Percentiles rank a stretch among this genome's conserved stretches.
These are phyloP conservation scores for Rhopalosiphum nymphaeae DNA, from an alignment of 2,888 invertebrate species.

Conservation along the genomic window DNA sequence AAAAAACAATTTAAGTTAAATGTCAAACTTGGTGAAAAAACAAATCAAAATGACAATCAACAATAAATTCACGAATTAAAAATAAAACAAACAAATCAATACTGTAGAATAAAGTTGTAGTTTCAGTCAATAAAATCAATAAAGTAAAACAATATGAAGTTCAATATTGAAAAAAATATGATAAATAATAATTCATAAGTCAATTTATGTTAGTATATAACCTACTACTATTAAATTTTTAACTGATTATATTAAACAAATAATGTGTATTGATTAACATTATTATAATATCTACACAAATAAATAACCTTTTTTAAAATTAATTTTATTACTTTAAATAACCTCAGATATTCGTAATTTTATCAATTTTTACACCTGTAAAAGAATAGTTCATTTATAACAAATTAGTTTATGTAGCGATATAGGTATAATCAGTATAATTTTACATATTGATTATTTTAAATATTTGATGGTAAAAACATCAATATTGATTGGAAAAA, in stretches of 20 bases:
- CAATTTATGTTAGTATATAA: background rate
- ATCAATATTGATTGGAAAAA: background rate
- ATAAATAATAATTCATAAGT: background rate
- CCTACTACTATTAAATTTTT: background rate
- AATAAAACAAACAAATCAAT: background rate
- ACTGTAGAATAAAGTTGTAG: background rate
- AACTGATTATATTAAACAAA: conserved; percentile 13
- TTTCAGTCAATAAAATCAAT: background rate
- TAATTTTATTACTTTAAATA: background rate
- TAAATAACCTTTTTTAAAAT: background rate
- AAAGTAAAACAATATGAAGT: background rate
- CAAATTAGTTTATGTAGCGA: background rate
- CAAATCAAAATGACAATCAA: too few species aligned
- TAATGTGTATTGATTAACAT: background rate
- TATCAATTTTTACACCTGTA: background rate
- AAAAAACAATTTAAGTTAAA: too few species aligned
- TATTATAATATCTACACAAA: background rate
- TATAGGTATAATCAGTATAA: background rate
- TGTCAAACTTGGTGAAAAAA: too few species aligned
- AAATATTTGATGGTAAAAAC: background rate
- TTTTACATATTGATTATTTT: background rate
- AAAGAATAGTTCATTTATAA: background rate
- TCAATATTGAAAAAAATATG: conserved; percentile 15
- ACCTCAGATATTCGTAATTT: background rate
- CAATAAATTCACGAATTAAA: background rate